These are phyloP conservation scores for Drosophila flavopinicola DNA, from an alignment of 2,888 invertebrate genomes.

Conservation along the genomic window DNA sequence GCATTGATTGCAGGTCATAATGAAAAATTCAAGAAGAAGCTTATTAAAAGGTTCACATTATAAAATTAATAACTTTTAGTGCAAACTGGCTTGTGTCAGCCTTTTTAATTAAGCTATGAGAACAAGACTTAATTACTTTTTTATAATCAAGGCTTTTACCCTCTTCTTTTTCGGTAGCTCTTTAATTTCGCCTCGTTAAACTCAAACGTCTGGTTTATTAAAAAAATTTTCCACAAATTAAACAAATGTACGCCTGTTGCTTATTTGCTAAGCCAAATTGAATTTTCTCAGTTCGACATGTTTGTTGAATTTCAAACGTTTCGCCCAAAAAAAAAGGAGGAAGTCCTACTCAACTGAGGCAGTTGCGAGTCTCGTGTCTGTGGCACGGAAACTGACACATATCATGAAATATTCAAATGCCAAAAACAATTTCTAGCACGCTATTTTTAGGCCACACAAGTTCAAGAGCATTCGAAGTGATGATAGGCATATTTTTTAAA, in stretches of 20 bases:
- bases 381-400: conserved; percentile 46
- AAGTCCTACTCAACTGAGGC: background rate
- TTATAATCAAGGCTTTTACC: too few relatives aligned
- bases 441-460: conserved; percentile 7
- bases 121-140: too few relatives aligned
- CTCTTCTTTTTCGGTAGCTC: too few relatives aligned
- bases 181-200: background rate
- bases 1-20: conserved; percentile 8
- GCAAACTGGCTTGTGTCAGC: too few relatives aligned
- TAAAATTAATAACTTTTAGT: too few relatives aligned
- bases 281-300: conserved; percentile 48
- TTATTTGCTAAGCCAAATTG: conserved; percentile 56
- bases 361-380: conserved; percentile 10
- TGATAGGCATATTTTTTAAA: too few relatives aligned
- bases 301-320: conserved; percentile 40
- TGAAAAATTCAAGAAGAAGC: background rate
- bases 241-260: conserved; percentile 28
- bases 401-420: conserved; percentile 44
- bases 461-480: background rate
- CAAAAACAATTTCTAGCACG: conserved; percentile 15
- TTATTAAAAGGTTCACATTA: too few relatives aligned
- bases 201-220: conserved; percentile 20
- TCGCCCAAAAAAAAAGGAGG: background rate
- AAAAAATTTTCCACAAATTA: conserved; percentile 51
- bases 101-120: too few relatives aligned